Percentiles rank a stretch among this genome's conserved stretches.
Conservation (phyloP, 2,113 vertebrate genomes). For the Chauna torquata region DNA sequence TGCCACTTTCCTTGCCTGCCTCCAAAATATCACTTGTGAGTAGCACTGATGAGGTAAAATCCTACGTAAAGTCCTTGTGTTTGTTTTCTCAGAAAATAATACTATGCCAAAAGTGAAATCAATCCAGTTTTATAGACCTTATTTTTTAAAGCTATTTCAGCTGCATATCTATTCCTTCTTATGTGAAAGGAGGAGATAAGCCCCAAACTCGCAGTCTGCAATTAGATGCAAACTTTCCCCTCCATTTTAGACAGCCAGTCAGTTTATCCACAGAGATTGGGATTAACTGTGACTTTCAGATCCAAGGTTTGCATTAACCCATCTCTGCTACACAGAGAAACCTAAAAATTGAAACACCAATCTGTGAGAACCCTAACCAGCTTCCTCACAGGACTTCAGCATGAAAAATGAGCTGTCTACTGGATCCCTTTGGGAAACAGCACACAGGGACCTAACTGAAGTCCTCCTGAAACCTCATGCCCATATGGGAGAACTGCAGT, state of each 20-base stretch:
- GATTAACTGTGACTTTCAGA: not conserved
- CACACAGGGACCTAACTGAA: fast-evolving
- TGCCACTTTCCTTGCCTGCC: not conserved
- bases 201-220: not conserved
- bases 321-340: not conserved
- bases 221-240: not conserved
- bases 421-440: not conserved
- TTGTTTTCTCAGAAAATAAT: not conserved
- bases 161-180: not conserved
- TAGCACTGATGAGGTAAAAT: not conserved
- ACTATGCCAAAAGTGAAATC: not conserved
- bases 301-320: not conserved
- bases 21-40: not conserved
- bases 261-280: not conserved
- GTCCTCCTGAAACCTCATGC: not conserved
- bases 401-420: not conserved
- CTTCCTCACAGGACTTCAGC: not conserved
- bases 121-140: not conserved
- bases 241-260: not conserved
- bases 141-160: not conserved
- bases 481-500: not conserved
- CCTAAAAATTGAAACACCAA: not conserved
- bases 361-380: not conserved
- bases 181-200: not conserved
- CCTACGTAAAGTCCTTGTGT: not conserved